phyloP scores from a whole-genome alignment of 2,113 vertebrate species.

The Salminus brasiliensis region DNA sequence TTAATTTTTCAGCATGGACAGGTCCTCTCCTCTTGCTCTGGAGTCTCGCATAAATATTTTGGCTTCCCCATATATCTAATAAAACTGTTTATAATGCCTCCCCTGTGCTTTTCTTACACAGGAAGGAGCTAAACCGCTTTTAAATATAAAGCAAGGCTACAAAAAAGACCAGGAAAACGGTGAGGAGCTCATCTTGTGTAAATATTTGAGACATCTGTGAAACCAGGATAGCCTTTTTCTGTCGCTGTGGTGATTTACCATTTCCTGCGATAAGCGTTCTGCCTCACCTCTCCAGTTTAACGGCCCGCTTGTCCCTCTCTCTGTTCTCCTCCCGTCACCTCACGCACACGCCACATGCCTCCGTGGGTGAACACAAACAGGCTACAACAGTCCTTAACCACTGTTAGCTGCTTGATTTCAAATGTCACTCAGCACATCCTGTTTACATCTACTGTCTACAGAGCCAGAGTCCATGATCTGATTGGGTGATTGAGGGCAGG shows the following conservation, averaged over 20 bases:
- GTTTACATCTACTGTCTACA: too few relatives aligned
- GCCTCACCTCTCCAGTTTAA: slow-evolving; percentile 58
- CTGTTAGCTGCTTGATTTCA: slow-evolving; percentile 38
- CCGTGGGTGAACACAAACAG: slow-evolving; percentile 10
- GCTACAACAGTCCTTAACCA: slow-evolving; percentile 35
- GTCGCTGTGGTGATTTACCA: slow-evolving; percentile 74
- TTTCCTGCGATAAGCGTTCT: slow-evolving; percentile 76
- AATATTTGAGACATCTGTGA: slow-evolving; percentile 92
- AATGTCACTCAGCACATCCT: background rate
- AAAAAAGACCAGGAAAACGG: slow-evolving; percentile 60
- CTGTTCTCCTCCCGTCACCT: slow-evolving; percentile 16
- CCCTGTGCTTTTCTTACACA: slow-evolving; percentile 81
- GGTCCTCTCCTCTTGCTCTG: slow-evolving; percentile 72
- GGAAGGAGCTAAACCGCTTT: slow-evolving; percentile 82
- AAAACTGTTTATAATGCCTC: slow-evolving; percentile 89
- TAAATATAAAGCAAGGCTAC: slow-evolving; percentile 64
- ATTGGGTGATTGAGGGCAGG: too few relatives aligned
- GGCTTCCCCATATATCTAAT: slow-evolving; percentile 84
- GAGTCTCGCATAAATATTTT: slow-evolving; percentile 89
- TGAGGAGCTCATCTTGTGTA: slow-evolving; percentile 86
- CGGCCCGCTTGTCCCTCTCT: slow-evolving; percentile 42
- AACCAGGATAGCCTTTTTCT: slow-evolving; percentile 81
- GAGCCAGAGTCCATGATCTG: too few relatives aligned
- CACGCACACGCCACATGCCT: slow-evolving; percentile 10
- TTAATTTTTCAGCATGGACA: slow-evolving; percentile 62